Evolutionary conservation across 2,113 vertebrate species (phyloP).

Genomic region (Zeus faber): DNA sequence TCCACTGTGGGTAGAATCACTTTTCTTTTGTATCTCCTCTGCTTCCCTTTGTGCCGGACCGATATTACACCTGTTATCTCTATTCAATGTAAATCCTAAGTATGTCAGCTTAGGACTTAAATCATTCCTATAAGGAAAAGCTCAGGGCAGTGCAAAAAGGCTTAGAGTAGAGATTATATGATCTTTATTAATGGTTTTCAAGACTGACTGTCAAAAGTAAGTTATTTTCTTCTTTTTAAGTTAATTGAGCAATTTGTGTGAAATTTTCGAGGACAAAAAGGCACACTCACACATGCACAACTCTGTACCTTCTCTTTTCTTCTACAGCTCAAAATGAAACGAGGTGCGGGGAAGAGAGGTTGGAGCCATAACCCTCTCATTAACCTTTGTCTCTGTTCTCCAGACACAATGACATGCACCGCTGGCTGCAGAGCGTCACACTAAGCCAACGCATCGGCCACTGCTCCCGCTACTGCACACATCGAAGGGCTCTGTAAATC

Average conservation of each 20-base stretch:
- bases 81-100: no score
- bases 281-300: not conserved
- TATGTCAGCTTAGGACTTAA: no score
- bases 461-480: not conserved
- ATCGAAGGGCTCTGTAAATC: slow-evolving; percentile 40
- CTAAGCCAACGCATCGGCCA: slow-evolving; percentile 34
- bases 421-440: slow-evolving; percentile 48
- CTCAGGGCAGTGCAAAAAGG: no score
- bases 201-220: no score
- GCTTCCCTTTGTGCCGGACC: not conserved
- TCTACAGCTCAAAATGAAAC: slow-evolving; percentile 20
- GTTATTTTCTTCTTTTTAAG: no score
- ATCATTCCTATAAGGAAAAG: no score
- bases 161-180: no score
- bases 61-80: not conserved
- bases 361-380: slow-evolving; percentile 52
- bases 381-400: slow-evolving; percentile 55
- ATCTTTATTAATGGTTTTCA: no score
- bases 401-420: slow-evolving; percentile 59
- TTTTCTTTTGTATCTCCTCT: not conserved
- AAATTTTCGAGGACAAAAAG: not conserved
- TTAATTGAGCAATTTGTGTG: not conserved
- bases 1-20: not conserved
- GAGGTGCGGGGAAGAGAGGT: slow-evolving; percentile 11
- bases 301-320: slow-evolving; percentile 2